Evolutionary conservation across 2,797 vertebrate species (phyloP), one percentile per base, ranked within the genome.

Genomic region (Sebastes iracundus): DNA sequence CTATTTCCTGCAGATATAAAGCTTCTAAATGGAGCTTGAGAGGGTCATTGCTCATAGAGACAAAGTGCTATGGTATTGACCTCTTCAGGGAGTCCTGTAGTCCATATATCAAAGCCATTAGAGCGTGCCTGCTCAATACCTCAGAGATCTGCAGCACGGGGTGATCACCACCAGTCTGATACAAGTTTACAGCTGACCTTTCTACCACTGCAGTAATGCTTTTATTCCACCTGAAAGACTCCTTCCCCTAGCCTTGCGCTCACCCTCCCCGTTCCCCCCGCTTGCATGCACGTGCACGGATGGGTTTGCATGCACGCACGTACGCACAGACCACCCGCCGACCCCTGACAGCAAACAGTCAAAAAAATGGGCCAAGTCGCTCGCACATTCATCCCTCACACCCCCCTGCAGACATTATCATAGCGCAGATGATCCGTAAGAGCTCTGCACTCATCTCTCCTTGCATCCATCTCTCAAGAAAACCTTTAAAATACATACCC

Each of bases 101-200:
- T 94, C 93, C 94, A 94, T 95, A 95, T 93, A 95, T 94, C 95
- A 95, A 94, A 93, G 88, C 93, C 92, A 94, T 95, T 95, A 95
- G 90, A 94, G 85, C 87, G 84, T 94, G 90, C 79, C 86, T 87
- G 82, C 96, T 96, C 96, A 96, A 96, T 97, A 96, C 88, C 92
- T 90, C 92, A 90, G 87, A 96, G 95, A 95, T 96, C 94, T 94
- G 94, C 94, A 76, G 92, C 90, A 87, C 92, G 87, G 92, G 94
- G 95, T 94, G 95, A 95, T 96, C 90, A 95, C 93, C 81, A 93
- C 94, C 91, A 91, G 87, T 93, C 94, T 94, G 94, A 95, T 94
- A 95, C 88, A 95, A 91, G 91, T 94, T 94, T 95, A 95, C 96
- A 95, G 93, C 89, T 95, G 96, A 97, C 96, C 97, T 97, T 97